Evolutionary conservation across 1,140 invertebrate species (phyloP), one percentile per base, ranked within the genome.

Genomic region (Euura saliciscinereae): DNA sequence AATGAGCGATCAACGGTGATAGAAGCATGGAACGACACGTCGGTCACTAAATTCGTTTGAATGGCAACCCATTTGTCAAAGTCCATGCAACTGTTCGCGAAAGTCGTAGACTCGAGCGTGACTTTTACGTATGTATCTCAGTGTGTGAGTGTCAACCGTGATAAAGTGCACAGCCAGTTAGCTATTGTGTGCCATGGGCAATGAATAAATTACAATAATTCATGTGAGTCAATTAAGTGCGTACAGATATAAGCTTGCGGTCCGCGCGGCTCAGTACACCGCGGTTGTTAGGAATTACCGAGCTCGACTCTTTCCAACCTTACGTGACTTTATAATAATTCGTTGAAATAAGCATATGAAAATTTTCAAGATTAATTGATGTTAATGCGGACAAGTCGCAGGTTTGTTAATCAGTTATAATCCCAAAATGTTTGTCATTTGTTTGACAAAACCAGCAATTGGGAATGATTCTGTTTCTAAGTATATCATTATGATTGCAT

Each of bases 161-260:
- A 59, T 59, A n/a, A 59, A 59, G 51, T 59, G 51, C 51, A 59
- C 51, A 59, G 51, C 51, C 51, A 59, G 51, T 59, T 6, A 59
- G 51, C 51, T 59, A 59, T 59, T 59, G 51, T 59, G 51, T 59
- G 51, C 51, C 51, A 59, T 59, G 51, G 51, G 51, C 51, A 59
- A 59, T 59, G 51, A 59, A 59, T 59, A 59, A 59, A 59, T 59
- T 59, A 59, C 51, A 59, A 59, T 59, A 59, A 59, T 59, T 59
- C 51, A 59, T 59, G 51, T n/a, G 51, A 59, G 51, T 59, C 51
- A 59, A 59, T 59, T 59, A 59, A 59, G 51, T 59, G 51, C 51
- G 51, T n/a, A 59, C 51, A 59, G 51, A 59, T 8, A 3, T n/a
- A 59, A 59, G 51, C 51, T 8, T 59, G 8, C 5, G 51, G 51